phyloP scores from a whole-genome alignment of 2,888 invertebrate genomes.

The Acanthosepion esculentum region DNA sequence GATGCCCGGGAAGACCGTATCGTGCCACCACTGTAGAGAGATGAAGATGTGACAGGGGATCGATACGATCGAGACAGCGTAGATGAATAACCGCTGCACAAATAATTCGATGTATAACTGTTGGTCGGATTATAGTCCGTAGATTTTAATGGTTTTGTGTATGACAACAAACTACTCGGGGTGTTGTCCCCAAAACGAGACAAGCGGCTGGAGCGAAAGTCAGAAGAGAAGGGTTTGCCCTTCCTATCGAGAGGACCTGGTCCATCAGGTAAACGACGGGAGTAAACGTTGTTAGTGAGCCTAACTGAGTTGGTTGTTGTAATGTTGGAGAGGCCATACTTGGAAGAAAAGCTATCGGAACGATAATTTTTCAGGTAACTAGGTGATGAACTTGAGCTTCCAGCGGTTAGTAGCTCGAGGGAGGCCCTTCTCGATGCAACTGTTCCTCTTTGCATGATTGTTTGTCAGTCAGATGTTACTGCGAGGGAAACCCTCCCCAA shows the following conservation, averaged over 20 bases:
- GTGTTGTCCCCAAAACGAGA: neutral
- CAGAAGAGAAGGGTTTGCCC: slow-evolving; percentile 33
- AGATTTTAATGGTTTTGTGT: slow-evolving; percentile 41
- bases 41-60: neutral
- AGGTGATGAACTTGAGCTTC: neutral
- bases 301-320: neutral
- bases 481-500: neutral
- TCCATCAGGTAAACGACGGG: slow-evolving; percentile 37
- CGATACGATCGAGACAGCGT: neutral
- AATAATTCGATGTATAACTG: slow-evolving; percentile 17
- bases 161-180: neutral
- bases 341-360: neutral
- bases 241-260: slow-evolving; percentile 43
- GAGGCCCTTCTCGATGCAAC: slow-evolving; percentile 36
- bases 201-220: slow-evolving; percentile 35
- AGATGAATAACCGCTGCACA: neutral
- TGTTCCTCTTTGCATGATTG: slow-evolving; percentile 23
- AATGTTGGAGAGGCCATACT: neutral
- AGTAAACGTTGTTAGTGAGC: neutral
- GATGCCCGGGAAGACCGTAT: slow-evolving; percentile 36
- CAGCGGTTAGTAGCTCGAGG: slow-evolving; percentile 35
- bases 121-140: slow-evolving; percentile 24
- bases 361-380: slow-evolving; percentile 37
- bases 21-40: slow-evolving; percentile 34
- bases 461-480: neutral